Evolutionary conservation across 2,888 invertebrate species (phyloP), one percentile per base, ranked within the genome.

Genomic region (Tanypteryx hageni): DNA sequence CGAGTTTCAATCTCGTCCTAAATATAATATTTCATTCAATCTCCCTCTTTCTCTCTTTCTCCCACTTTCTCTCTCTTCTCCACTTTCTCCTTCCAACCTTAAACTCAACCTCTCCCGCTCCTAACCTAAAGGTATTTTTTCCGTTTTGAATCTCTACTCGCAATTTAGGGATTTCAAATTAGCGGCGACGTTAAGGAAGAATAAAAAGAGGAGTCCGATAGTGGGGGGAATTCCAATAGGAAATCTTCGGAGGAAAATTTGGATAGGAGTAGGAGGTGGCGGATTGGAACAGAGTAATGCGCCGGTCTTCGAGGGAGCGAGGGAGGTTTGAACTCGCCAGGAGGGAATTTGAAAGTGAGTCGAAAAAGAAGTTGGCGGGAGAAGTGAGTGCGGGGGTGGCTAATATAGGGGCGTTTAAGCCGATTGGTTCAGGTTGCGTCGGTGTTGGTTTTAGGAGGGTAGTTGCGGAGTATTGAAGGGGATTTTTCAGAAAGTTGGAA

Each of bases 91-190:
- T 68, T 68, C 68, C n/a, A 14, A 13, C 22, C 68, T n/a, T 76
- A n/a, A 27, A 7, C 27, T 27, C 27, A 27, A 76, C 76, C 76
- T 10, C 22, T 27, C 27, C 27, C 76, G 22, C 0, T 44, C 44
- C 44, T 44, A 44, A 44, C 44, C 44, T 11, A 5, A 18, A 4
- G n/a, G 13, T 22, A 1, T 13, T 27, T 13, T 76, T 76, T 76
- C 27, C 76, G 10, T 76, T 76, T 76, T 76, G 76, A 76, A 76
- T 76, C n/a, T 76, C 22, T 76, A 13, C 27, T 5, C 76, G 22
- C 76, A 22, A 76, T 76, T 76, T 76, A 76, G 27, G 76, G 76
- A 76, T 76, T 76, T 76, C 76, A 76, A 76, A 76, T 76, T 76
- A 10, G 22, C 11, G n/a, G 2, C 68, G 68, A 22, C n/a, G 68